Percentiles rank a stretch among this genome's conserved stretches.
phyloP scores from a whole-genome alignment of 1,140 invertebrate genomes.

The Pinna nobilis region DNA sequence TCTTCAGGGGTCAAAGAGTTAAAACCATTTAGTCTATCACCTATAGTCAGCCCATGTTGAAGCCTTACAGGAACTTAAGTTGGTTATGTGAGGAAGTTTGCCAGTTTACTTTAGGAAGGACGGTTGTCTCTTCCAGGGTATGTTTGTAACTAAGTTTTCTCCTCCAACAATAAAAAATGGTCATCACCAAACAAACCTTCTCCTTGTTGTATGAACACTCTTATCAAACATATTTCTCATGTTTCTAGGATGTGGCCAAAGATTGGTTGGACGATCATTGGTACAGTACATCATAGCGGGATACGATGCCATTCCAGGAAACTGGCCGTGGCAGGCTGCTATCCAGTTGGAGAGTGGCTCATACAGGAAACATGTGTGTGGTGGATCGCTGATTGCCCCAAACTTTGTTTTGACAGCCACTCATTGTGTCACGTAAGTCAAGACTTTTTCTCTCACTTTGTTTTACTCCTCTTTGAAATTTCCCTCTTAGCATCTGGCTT shows the following conservation, averaged over 20 bases:
- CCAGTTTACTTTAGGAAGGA: too few relatives aligned
- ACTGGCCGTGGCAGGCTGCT: conserved; percentile 68
- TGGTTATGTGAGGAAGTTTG: too few relatives aligned
- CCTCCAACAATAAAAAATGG: too few relatives aligned
- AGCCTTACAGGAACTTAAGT: background rate
- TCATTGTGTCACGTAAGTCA: conserved; percentile 79
- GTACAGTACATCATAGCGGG: conserved; percentile 57
- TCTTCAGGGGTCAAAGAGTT: background rate
- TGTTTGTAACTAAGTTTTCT: too few relatives aligned
- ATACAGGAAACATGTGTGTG: conserved; percentile 79
- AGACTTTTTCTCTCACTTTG: conserved; percentile 61
- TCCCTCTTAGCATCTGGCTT: conserved; percentile 74
- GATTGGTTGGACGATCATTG: conserved; percentile 34
- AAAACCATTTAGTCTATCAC: background rate
- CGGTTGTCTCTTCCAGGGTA: too few relatives aligned
- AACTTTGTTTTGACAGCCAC: conserved; percentile 85
- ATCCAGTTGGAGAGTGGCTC: conserved; percentile 36
- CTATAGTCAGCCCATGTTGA: background rate
- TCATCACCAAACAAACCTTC: background rate
- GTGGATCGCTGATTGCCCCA: conserved; percentile 83
- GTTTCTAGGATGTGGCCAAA: conserved; percentile 52
- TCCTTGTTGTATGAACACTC: background rate
- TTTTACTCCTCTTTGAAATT: conserved; percentile 73
- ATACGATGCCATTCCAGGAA: conserved; percentile 41
- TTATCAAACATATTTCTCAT: background rate